Conservation (phyloP, 2,888 invertebrate genomes). For the Camponotus fellah region DNA sequence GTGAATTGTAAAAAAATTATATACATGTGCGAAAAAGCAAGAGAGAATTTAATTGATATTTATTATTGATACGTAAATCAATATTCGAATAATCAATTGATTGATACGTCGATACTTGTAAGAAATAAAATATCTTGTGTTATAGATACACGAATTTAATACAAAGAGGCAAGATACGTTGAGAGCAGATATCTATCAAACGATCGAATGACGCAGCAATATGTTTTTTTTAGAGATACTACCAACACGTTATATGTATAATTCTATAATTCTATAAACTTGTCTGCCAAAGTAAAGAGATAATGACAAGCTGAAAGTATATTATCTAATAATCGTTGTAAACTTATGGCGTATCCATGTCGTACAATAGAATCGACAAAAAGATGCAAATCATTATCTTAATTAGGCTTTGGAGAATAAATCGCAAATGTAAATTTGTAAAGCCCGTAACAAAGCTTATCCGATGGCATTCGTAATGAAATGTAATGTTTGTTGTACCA, state of each 20-base stretch:
- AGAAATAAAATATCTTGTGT: constrained; percentile 4
- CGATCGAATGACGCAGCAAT: constrained; percentile 42
- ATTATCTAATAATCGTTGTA: constrained; percentile 34
- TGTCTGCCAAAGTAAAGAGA: background rate
- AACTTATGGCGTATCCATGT: background rate
- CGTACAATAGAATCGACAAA: background rate
- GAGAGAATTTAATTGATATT: constrained; percentile 1
- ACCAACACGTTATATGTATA: background rate
- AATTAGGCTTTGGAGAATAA: constrained; percentile 3
- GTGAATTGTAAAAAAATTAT: background rate
- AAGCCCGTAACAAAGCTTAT: background rate
- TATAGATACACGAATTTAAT: background rate
- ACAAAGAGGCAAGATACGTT: constrained; percentile 27
- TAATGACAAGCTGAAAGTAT: constrained; percentile 17
- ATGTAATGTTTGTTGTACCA: constrained; percentile 21
- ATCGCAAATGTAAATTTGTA: constrained; percentile 27
- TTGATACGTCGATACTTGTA: background rate
- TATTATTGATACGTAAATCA: background rate
- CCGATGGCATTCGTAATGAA: constrained; percentile 6
- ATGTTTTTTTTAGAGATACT: background rate
- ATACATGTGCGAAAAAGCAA: background rate
- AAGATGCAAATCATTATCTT: constrained; percentile 16
- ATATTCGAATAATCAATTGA: background rate
- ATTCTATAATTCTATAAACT: constrained; percentile 14
- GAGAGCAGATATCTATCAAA: constrained; percentile 38